A percentile compares a stretch with the other conserved stretches of the same genome.
Conservation (phyloP, 2,888 invertebrate species). For the Sicus ferrugineus region DNA sequence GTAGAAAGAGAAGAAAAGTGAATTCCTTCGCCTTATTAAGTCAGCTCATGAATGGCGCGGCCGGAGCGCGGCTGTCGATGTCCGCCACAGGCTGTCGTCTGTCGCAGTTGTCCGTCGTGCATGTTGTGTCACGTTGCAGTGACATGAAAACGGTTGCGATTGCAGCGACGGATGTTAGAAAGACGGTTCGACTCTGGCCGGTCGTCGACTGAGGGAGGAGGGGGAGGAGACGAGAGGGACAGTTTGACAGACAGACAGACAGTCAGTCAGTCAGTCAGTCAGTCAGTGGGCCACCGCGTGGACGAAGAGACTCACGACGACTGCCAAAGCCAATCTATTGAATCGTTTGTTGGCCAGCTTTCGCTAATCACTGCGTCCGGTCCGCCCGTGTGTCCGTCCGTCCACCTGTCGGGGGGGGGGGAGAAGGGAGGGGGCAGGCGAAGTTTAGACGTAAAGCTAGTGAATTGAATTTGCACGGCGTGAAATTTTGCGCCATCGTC, state of each 20-base stretch:
- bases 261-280: background rate
- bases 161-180: conserved; percentile 4
- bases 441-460: background rate
- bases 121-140: conserved; percentile 7
- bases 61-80: background rate
- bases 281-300: background rate
- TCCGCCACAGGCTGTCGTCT: background rate
- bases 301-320: background rate
- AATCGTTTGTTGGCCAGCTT: conserved; percentile 18
- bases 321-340: conserved; percentile 36
- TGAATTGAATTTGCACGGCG: background rate
- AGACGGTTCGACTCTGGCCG: background rate
- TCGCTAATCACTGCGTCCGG: background rate
- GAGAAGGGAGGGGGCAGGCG: no score
- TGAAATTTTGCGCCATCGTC: background rate
- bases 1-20: background rate
- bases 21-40: conserved; percentile 3
- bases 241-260: conserved; percentile 17
- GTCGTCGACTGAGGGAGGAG: no score
- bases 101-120: conserved; percentile 1
- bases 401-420: no score
- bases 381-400: background rate
- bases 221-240: no score
- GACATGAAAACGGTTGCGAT: conserved; percentile 4
- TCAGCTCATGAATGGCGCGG: conserved; percentile 18